Base-by-base conservation (phyloP, 2,797 vertebrate genomes). In the Tachyglossus aculeatus region DNA sequence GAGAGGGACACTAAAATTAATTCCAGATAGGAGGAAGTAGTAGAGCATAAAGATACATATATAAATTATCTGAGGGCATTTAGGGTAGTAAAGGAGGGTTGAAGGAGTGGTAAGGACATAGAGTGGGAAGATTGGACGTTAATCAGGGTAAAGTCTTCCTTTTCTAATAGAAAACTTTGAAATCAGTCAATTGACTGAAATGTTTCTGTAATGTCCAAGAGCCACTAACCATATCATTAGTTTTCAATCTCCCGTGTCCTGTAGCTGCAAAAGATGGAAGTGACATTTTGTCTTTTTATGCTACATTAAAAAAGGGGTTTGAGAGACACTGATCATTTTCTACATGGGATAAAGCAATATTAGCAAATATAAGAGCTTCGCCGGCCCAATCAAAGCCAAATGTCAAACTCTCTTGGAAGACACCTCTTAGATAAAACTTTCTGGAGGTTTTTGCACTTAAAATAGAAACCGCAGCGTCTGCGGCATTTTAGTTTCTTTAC, bases 101-200 rank as follows among this genome's bases (percentile, higher is more conserved):
- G n/a, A n/a, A n/a, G n/a, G n/a, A n/a, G n/a, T n/a, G n/a, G n/a
- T n/a, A n/a, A n/a, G n/a, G n/a, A n/a, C n/a, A n/a, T n/a, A n/a
- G n/a, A n/a, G n/a, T n/a, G n/a, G n/a, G n/a, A n/a, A n/a, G n/a
- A n/a, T n/a, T n/a, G n/a, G n/a, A n/a, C n/a, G n/a, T n/a, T n/a
- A n/a, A n/a, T n/a, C n/a, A n/a, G n/a, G n/a, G n/a, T n/a, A n/a
- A n/a, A n/a, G n/a, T n/a, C n/a, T 32, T 48, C 34, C 48, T 32
- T 70, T 29, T 55, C 51, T 72, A 66, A 68, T 44, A 69, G 38
- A 13, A 69, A 62, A 79, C 54, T 71, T 56, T 44, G 74, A 70
- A 29, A 58, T 73, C 11, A 50, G 60, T 71, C 64, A 84, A 82
- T 86, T 88, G 82, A 77, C 71, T 72, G 74, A 66, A 57, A 77